phyloP scores from a whole-genome alignment of 1,140 invertebrate genomes.

The Drosophila prosaltans region DNA sequence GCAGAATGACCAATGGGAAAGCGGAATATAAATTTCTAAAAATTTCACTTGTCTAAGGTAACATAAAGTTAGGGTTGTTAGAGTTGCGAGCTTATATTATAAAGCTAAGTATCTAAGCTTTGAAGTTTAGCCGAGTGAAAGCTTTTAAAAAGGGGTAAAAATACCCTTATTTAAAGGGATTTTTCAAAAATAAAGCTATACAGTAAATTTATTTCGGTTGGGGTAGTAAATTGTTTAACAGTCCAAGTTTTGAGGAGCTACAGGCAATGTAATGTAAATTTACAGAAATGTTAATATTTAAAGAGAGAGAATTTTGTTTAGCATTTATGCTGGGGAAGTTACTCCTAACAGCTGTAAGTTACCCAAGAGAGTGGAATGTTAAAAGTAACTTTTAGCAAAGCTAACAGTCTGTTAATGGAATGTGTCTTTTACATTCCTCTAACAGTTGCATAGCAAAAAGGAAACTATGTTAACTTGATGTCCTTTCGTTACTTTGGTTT shows the following conservation, averaged over 20 bases:
- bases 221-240: neutral
- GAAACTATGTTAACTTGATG: neutral
- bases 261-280: neutral
- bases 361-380: neutral
- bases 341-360: neutral
- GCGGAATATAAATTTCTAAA: conserved; percentile 40
- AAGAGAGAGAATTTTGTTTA: neutral
- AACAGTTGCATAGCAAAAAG: neutral
- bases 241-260: neutral
- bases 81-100: conserved; percentile 15
- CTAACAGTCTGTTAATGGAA: neutral
- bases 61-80: conserved; percentile 21
- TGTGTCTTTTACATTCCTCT: neutral
- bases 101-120: conserved; percentile 48
- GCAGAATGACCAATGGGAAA: conserved; percentile 53
- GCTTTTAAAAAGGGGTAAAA: conserved; percentile 44
- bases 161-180: conserved; percentile 49
- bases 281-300: neutral
- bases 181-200: conserved; percentile 18
- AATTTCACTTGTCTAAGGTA: conserved; percentile 31
- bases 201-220: neutral
- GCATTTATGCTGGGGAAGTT: neutral
- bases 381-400: neutral
- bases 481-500: neutral
- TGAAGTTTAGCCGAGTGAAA: conserved; percentile 30